Evolutionary conservation across 2,888 invertebrate species (phyloP).

Genomic region (Microctonus hyperodae): DNA sequence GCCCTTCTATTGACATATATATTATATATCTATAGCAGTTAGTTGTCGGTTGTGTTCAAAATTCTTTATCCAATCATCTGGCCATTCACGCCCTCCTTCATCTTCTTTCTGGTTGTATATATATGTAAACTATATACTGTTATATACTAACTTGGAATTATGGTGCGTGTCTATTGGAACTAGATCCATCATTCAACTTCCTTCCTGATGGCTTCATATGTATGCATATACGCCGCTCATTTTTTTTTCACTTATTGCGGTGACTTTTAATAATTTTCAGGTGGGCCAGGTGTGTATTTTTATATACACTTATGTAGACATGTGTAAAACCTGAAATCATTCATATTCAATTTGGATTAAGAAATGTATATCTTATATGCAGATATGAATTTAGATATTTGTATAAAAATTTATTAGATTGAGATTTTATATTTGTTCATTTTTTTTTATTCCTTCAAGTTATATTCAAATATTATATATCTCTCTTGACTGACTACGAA

Average conservation of each 20-base stretch:
- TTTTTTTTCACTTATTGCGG: slow-evolving; percentile 25
- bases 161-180: slow-evolving; percentile 36
- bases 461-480: not conserved
- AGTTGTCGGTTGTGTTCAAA: slow-evolving; percentile 40
- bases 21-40: slow-evolving; percentile 31
- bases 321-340: slow-evolving; percentile 19
- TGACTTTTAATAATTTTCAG: slow-evolving; percentile 47
- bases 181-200: slow-evolving; percentile 45
- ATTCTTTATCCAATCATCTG: slow-evolving; percentile 60
- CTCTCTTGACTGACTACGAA: slow-evolving; percentile 2
- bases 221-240: not conserved
- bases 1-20: slow-evolving; percentile 42
- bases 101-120: slow-evolving; percentile 21
- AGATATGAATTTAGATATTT: not conserved
- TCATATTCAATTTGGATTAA: slow-evolving; percentile 7
- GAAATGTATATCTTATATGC: slow-evolving; percentile 3
- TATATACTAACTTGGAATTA: not conserved
- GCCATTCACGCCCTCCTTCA: slow-evolving; percentile 55
- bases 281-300: slow-evolving; percentile 39
- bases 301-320: slow-evolving; percentile 9
- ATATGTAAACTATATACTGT: no score
- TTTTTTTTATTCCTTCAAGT: not conserved
- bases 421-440: not conserved
- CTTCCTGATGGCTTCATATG: slow-evolving; percentile 26
- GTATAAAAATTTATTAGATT: no score